phyloP scores from a whole-genome alignment of 1,140 invertebrate genomes.

The Camponotus pennsylvanicus region DNA sequence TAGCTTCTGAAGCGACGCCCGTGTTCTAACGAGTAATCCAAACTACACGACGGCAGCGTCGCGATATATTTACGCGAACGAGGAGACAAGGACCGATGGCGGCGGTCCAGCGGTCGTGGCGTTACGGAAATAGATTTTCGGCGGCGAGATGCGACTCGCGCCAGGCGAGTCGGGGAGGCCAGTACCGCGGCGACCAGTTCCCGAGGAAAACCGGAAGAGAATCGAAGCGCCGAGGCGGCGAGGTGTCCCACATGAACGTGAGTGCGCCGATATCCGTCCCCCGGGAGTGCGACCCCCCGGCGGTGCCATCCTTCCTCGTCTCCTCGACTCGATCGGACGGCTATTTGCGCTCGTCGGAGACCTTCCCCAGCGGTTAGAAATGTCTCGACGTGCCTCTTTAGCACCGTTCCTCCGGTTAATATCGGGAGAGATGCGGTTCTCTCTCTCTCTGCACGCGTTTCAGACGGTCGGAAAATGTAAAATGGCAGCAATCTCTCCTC shows the following conservation, averaged over 20 bases:
- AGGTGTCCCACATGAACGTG: conserved; percentile 80
- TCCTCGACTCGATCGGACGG: background rate
- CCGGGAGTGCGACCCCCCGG: conserved; percentile 42
- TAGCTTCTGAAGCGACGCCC: conserved; percentile 11
- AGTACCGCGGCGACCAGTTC: conserved; percentile 79
- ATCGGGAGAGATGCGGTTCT: background rate
- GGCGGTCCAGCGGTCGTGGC: conserved; percentile 80
- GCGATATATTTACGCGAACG: conserved; percentile 84
- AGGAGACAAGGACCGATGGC: conserved; percentile 82
- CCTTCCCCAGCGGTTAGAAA: background rate
- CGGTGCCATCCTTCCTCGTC: background rate
- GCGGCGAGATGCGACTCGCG: conserved; percentile 74
- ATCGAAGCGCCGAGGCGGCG: conserved; percentile 63
- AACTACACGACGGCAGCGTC: conserved; percentile 38
- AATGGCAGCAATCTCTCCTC: background rate
- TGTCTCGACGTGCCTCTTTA: background rate
- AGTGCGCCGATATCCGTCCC: conserved; percentile 72
- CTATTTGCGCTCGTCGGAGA: background rate
- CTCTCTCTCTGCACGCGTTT: no score
- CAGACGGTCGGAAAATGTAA: background rate
- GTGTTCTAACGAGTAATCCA: conserved; percentile 39
- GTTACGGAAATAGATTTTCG: conserved; percentile 82
- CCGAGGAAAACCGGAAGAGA: conserved; percentile 78
- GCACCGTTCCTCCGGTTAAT: background rate
- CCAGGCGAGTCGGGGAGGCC: conserved; percentile 65